phyloP scores from a whole-genome alignment of 2,113 vertebrate species.

The Malurus elegans region DNA sequence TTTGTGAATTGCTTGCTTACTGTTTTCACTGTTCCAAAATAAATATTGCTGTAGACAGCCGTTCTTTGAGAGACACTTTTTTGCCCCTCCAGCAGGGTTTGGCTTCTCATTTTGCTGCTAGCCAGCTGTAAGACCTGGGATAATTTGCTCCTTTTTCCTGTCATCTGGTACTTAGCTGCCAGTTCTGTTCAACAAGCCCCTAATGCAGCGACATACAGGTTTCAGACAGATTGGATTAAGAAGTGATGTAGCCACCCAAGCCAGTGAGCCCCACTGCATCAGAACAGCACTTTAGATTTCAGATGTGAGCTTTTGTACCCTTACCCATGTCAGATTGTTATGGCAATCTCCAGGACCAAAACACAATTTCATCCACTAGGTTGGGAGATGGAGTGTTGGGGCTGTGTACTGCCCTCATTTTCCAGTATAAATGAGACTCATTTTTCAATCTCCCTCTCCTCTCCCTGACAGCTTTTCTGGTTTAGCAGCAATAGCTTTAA shows the following conservation, averaged over 20 bases:
- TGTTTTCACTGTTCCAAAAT: background rate
- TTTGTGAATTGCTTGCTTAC: background rate
- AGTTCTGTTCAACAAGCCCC: background rate
- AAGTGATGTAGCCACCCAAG: background rate
- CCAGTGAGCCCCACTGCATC: background rate
- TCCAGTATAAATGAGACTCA: background rate
- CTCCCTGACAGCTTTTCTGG: background rate
- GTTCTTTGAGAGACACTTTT: background rate
- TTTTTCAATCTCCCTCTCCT: background rate
- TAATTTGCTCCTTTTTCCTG: background rate
- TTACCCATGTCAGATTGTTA: background rate
- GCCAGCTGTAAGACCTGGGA: background rate
- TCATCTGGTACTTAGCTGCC: background rate
- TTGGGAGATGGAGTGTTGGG: background rate
- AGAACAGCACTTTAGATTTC: background rate
- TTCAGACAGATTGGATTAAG: background rate
- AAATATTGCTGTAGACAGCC: background rate
- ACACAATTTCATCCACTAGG: too few relatives aligned
- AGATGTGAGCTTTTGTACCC: background rate
- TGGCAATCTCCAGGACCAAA: too few relatives aligned
- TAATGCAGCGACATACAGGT: background rate
- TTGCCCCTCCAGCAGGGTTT: background rate
- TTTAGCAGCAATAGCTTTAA: background rate
- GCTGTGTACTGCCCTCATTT: background rate
- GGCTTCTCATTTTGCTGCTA: background rate